These are phyloP conservation scores for Camponotus floridanus DNA, from an alignment of 1,140 invertebrate species.

Conservation along the genomic window DNA sequence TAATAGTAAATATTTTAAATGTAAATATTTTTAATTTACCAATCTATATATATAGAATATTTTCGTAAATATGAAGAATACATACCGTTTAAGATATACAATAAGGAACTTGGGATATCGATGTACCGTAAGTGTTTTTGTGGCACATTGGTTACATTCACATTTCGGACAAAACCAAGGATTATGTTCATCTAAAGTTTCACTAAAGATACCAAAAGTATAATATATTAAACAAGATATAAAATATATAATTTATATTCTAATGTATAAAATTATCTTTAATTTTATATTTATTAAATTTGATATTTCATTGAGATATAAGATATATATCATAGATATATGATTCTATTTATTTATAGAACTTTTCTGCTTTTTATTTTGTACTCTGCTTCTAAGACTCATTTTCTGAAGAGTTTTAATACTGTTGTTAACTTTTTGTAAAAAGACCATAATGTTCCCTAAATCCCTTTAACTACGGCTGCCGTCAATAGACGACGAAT, in stretches of 20 bases:
- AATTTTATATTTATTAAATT: neutral
- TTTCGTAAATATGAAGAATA: constrained; percentile 10
- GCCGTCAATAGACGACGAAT: too few relatives aligned
- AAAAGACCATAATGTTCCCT: too few relatives aligned
- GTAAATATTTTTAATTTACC: neutral
- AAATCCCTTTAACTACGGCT: too few relatives aligned
- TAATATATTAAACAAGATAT: neutral
- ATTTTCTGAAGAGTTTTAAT: too few relatives aligned
- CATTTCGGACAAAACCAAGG: constrained; percentile 91
- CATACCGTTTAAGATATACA: constrained; percentile 90
- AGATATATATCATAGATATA: too few relatives aligned
- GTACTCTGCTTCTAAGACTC: too few relatives aligned
- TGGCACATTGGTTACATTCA: constrained; percentile 89
- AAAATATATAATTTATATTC: neutral
- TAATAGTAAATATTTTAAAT: neutral
- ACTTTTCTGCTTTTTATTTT: too few relatives aligned
- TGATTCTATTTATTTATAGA: too few relatives aligned
- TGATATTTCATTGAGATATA: too few relatives aligned
- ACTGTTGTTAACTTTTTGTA: too few relatives aligned
- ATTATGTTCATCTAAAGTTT: constrained; percentile 90
- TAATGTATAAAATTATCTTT: neutral
- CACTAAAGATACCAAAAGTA: constrained; percentile 84
- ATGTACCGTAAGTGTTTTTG: constrained; percentile 90
- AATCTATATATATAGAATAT: neutral
- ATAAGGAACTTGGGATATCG: constrained; percentile 91